Conservation (phyloP, 1,140 invertebrate genomes). For the Aradophagus sp. region DNA sequence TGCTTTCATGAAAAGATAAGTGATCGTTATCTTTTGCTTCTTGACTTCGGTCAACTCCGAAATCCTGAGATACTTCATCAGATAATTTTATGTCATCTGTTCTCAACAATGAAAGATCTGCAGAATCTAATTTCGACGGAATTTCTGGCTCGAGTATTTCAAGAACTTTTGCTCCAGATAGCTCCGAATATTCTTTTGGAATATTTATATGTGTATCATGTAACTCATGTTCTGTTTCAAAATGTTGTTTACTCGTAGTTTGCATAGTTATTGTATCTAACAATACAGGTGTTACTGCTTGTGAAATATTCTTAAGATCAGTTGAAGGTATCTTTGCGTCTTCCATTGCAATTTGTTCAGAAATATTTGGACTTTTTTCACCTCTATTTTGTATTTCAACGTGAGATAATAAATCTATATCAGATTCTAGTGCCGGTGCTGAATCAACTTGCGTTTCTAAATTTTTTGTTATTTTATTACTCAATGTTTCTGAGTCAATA, state of each 20-base stretch:
- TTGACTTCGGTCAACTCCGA: constrained; percentile 52
- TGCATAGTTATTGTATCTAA: constrained; percentile 50
- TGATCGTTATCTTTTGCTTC: constrained; percentile 47
- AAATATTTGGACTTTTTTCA: constrained; percentile 69
- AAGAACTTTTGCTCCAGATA: constrained; percentile 66
- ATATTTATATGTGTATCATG: constrained; percentile 32
- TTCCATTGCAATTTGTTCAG: constrained; percentile 67
- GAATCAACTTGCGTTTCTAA: no score
- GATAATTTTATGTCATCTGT: constrained; percentile 61
- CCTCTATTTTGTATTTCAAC: constrained; percentile 62
- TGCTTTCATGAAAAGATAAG: constrained; percentile 64
- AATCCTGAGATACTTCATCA: constrained; percentile 53
- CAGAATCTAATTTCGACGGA: constrained; percentile 64
- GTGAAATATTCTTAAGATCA: constrained; percentile 50
- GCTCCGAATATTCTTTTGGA: constrained; percentile 60
- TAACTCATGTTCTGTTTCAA: constrained; percentile 37
- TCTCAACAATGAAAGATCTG: constrained; percentile 67
- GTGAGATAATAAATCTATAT: constrained; percentile 61
- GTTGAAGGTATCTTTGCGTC: constrained; percentile 58
- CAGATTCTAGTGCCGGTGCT: no score
- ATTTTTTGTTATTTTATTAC: constrained; percentile 67
- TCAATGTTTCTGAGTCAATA: constrained; percentile 58
- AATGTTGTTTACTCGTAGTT: constrained; percentile 42
- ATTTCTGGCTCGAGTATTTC: constrained; percentile 68
- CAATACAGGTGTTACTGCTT: constrained; percentile 33